Conservation (phyloP, 2,888 invertebrate species). For the Ptycholaimellus sp. region DNA sequence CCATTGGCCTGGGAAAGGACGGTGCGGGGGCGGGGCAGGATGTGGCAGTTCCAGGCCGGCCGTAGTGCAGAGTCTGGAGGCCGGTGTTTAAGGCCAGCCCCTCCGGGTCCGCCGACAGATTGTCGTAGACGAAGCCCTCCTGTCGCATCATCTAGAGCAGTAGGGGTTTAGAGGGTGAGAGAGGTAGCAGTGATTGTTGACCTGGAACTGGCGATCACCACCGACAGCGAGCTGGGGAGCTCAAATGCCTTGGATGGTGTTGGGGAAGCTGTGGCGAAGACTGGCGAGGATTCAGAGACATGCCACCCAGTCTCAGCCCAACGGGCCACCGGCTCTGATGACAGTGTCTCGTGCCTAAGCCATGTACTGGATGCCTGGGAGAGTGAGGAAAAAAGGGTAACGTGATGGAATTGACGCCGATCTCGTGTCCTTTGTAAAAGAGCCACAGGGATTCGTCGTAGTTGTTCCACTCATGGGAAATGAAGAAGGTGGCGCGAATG, state of each 20-base stretch:
- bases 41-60: slow-evolving; percentile 50
- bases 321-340: slow-evolving; percentile 10
- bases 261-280: slow-evolving; percentile 12
- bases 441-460: slow-evolving; percentile 72
- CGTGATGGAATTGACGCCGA: slow-evolving; percentile 67
- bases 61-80: slow-evolving; percentile 71
- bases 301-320: slow-evolving; percentile 21
- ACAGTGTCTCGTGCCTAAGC: slow-evolving; percentile 12
- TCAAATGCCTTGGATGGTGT: slow-evolving; percentile 38
- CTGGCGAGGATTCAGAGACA: slow-evolving; percentile 16
- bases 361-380: too few relatives aligned
- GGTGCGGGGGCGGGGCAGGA: slow-evolving; percentile 12
- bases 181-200: neutral
- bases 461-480: slow-evolving; percentile 70
- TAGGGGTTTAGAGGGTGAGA: neutral
- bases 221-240: slow-evolving; percentile 60
- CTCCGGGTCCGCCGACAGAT: slow-evolving; percentile 42
- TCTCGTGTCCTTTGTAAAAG: slow-evolving; percentile 68
- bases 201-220: too few relatives aligned
- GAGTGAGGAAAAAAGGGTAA: slow-evolving; percentile 36
- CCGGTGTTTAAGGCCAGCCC: slow-evolving; percentile 50
- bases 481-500: slow-evolving; percentile 68
- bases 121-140: slow-evolving; percentile 65
- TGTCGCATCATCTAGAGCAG: slow-evolving; percentile 76
- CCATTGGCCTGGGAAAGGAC: slow-evolving; percentile 11